Evolutionary conservation across 2,888 invertebrate genomes (phyloP), one percentile per base, ranked within the genome.

Genomic region (Trachelus iudaicus): DNA sequence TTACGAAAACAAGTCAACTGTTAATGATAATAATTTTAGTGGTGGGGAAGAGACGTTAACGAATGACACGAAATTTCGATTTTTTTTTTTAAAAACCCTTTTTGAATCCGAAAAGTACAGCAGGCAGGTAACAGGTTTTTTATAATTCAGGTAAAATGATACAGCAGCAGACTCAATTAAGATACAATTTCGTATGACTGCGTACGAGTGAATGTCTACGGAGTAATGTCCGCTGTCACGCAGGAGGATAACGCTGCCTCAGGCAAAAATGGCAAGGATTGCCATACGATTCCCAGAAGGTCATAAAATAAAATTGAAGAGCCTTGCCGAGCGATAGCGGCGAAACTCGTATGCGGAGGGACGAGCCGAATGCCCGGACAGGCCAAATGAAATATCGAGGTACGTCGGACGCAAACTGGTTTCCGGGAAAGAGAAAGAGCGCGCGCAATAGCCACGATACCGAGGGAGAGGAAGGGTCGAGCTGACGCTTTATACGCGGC

Each of bases 311-410:
- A 56, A 56, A 56, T 56, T 56, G 23, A 56, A 56, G 56, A 23
- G 56, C 9, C 56, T 9, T 56, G 56, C 56, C 56, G 23, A 23
- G 56, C 6, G 56, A 56, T 23, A 56, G 15, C 56, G 56, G 23
- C 56, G 56, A 56, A 56, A 56, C 56, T 56, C 56, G 56, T 9
- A 9, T 9, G 56, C 56, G 23, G 23, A 56, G 56, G 56, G 56
- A 56, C 56, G 23, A 56, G 23, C 56, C 56, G 56, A 56, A 56
- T 35, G 37, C 75, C 69, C 71, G 73, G 34, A 75, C 75, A 11
- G 69, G 75, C 69, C 81, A 76, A 83, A 84, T 87, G 87, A 87
- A 87, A 87, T 86, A 87, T 85, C 83, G 85, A 79, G 77, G 75
- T 74, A 77, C 79, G 81, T 79, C 79, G 80, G 78, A 83, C 80